These are phyloP conservation scores for Potamarius usumacintae DNA, from an alignment of 2,113 vertebrate species.

Conservation along the genomic window DNA sequence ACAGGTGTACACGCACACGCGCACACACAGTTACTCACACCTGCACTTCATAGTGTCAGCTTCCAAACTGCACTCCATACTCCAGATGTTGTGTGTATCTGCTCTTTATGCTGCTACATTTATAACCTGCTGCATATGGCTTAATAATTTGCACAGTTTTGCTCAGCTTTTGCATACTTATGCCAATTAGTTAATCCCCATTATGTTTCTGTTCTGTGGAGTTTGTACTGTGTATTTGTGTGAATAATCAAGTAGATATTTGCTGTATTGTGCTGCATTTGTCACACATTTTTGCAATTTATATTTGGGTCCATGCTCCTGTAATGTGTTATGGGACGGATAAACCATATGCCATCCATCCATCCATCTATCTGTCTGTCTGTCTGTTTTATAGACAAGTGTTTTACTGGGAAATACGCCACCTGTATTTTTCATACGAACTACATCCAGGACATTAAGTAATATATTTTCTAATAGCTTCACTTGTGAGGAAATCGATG, in stretches of 20 bases:
- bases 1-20: not conserved
- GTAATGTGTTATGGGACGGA: not conserved
- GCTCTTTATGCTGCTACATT: not conserved
- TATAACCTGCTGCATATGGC: not conserved
- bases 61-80: not conserved
- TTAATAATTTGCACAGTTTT: not conserved
- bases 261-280: not conserved
- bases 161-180: not conserved
- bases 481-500: too few species aligned
- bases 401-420: too few species aligned
- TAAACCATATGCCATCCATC: too few species aligned
- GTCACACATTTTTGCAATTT: not conserved
- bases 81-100: slow-evolving; percentile 15
- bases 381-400: too few species aligned
- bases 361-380: too few species aligned
- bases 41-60: not conserved
- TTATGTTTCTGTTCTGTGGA: not conserved
- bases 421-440: too few species aligned
- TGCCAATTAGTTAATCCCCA: not conserved
- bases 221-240: not conserved
- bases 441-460: too few species aligned
- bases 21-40: not conserved
- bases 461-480: too few species aligned
- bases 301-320: not conserved
- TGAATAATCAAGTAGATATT: not conserved